Evolutionary conservation across 2,888 invertebrate genomes (phyloP).

Genomic region (Deroplatys truncata): DNA sequence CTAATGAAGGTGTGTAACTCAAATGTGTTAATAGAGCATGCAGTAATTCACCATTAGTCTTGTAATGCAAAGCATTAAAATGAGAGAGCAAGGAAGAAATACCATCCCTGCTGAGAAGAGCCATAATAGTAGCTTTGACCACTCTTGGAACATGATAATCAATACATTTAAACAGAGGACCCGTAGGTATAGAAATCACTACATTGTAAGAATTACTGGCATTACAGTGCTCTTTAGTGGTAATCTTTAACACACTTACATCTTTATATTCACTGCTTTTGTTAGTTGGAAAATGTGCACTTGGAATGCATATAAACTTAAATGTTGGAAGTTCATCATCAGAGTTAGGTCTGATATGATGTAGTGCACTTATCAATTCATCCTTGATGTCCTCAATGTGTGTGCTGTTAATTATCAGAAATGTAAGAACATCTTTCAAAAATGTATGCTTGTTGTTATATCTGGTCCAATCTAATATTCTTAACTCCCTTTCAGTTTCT

Average conservation of each 20-base stretch:
- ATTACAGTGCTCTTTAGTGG: not conserved
- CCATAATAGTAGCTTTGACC: not conserved
- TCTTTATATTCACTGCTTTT: not conserved
- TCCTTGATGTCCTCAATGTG: not conserved
- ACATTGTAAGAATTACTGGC: not conserved
- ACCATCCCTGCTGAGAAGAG: not conserved
- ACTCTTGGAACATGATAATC: not conserved
- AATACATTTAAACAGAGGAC: not conserved
- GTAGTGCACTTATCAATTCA: not conserved
- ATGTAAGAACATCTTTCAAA: not conserved
- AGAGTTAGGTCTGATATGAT: not conserved
- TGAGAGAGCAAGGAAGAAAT: not conserved
- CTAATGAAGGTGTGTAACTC: not conserved
- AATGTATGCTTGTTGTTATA: not conserved
- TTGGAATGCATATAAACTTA: conserved; percentile 2
- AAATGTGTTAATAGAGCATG: not conserved
- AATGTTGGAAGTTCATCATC: not conserved
- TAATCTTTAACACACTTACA: not conserved
- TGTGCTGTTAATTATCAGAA: not conserved
- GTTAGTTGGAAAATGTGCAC: not conserved
- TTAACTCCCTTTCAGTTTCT: not conserved
- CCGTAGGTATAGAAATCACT: not conserved
- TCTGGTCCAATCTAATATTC: not conserved
- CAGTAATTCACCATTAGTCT: not conserved
- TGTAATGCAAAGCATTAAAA: not conserved